phyloP scores from a whole-genome alignment of 2,888 invertebrate species.

The Melieria crassipennis region DNA sequence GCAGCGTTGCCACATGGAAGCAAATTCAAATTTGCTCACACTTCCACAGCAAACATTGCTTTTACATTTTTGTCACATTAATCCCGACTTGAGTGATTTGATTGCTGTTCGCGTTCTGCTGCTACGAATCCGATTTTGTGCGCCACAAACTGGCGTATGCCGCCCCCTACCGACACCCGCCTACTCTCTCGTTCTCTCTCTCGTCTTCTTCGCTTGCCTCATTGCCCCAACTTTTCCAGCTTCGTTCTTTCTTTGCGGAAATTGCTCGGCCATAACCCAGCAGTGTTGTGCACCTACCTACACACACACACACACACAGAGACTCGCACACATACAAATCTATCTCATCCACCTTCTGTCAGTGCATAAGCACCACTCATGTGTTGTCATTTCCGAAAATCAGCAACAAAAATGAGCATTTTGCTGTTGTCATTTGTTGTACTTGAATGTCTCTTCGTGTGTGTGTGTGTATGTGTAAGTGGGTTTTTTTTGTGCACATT shows the following conservation, averaged over 20 bases:
- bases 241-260: too few species aligned
- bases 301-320: neutral
- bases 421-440: conserved; percentile 16
- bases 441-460: conserved; percentile 6
- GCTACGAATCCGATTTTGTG: too few species aligned
- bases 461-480: neutral
- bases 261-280: too few species aligned
- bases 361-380: conserved; percentile 9
- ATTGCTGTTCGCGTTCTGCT: conserved; percentile 23
- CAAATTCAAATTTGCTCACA: too few species aligned
- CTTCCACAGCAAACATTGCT: neutral
- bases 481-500: neutral
- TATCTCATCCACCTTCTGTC: neutral
- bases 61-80: conserved; percentile 36
- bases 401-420: neutral
- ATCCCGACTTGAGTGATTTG: conserved; percentile 40
- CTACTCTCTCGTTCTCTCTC: too few species aligned
- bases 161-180: too few species aligned
- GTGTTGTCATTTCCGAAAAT: conserved; percentile 3
- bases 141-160: too few species aligned
- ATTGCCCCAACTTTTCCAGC: too few species aligned
- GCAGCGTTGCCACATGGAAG: neutral
- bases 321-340: conserved; percentile 1
- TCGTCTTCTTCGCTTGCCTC: too few species aligned
- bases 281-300: neutral